Evolutionary conservation across 1,140 invertebrate genomes (phyloP).

Genomic region (Danaus plexippus): DNA sequence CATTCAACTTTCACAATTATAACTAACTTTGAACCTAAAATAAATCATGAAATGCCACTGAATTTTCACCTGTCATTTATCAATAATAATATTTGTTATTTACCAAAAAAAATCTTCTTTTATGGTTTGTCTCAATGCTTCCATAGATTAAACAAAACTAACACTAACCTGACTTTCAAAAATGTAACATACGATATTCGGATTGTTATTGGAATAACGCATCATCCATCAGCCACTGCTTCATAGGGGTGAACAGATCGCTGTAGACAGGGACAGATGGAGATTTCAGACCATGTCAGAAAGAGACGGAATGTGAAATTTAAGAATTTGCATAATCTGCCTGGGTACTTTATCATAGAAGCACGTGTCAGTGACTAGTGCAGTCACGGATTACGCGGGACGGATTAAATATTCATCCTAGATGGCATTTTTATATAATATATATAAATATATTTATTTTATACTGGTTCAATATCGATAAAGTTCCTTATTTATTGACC

Average conservation of each 20-base stretch:
- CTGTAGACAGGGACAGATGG: background rate
- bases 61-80: no score
- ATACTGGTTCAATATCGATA: no score
- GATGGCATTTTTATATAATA: no score
- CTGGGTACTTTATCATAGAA: slow-evolving; percentile 68
- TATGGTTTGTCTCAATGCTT: no score
- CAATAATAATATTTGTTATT: no score
- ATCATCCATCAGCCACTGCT: slow-evolving; percentile 66
- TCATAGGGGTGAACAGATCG: slow-evolving; percentile 55
- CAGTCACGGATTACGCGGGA: slow-evolving; percentile 61
- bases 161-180: slow-evolving; percentile 37
- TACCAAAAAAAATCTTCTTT: no score
- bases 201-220: slow-evolving; percentile 70
- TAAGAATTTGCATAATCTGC: slow-evolving; percentile 69
- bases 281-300: slow-evolving; percentile 24
- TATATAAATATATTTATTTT: no score
- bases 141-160: no score
- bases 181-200: slow-evolving; percentile 60
- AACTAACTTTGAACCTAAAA: no score
- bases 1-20: no score
- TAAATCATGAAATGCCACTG: no score
- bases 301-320: slow-evolving; percentile 48
- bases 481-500: no score
- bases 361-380: slow-evolving; percentile 70
- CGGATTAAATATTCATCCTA: slow-evolving; percentile 43